Conservation (phyloP, 2,888 invertebrate genomes). For the Masnerella sp. region DNA sequence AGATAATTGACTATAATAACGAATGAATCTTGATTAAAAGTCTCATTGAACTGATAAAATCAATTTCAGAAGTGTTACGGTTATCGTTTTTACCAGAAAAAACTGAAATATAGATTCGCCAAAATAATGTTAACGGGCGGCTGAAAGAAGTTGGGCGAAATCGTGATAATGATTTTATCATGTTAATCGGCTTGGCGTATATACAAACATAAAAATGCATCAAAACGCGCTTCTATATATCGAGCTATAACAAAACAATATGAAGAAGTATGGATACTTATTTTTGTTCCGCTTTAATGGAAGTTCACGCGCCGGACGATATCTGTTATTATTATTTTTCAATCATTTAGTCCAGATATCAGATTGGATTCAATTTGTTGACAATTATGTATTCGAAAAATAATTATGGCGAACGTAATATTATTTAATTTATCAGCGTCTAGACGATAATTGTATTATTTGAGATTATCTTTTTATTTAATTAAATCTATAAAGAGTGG, state of each 20-base stretch:
- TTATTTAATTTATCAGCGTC: conserved; percentile 10
- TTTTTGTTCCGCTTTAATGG: conserved; percentile 18
- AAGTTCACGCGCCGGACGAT: no score
- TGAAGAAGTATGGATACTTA: no score
- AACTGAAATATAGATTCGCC: conserved; percentile 9
- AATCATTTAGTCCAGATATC: neutral
- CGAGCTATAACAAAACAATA: conserved; percentile 10
- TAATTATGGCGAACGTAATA: neutral
- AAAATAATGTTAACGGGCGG: neutral
- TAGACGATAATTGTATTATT: conserved; percentile 11
- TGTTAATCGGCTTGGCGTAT: conserved; percentile 5
- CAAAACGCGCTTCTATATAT: conserved; percentile 17
- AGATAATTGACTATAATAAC: conserved; percentile 23
- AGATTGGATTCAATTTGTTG: neutral
- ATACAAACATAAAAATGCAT: conserved; percentile 17
- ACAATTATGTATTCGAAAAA: conserved; percentile 7
- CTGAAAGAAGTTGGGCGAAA: conserved; percentile 6
- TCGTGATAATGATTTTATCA: conserved; percentile 25
- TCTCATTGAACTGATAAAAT: conserved; percentile 22
- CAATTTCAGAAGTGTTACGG: conserved; percentile 4
- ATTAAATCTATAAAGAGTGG: no score
- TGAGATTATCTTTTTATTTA: no score
- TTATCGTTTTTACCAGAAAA: conserved; percentile 5
- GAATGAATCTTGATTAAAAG: conserved; percentile 11
- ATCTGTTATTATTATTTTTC: no score